These are phyloP conservation scores for Heterohyrax brucei DNA, from an alignment of 2,797 vertebrate genomes.

Conservation along the genomic window DNA sequence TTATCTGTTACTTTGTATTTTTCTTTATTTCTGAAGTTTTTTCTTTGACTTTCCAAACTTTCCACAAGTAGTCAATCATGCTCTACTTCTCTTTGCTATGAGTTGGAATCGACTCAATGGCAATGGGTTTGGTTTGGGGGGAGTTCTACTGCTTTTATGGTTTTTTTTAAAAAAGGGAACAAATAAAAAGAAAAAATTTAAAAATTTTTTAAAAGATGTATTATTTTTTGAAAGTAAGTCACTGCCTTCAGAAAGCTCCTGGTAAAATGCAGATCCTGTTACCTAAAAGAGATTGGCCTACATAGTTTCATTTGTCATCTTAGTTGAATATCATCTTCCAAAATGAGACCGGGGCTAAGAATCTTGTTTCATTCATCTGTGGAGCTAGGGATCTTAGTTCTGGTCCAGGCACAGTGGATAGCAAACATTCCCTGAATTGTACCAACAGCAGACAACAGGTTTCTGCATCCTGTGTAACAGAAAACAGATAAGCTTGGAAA, in stretches of 20 bases:
- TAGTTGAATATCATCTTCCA: not conserved
- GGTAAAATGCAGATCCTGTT: constrained; percentile 37
- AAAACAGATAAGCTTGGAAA: constrained; percentile 5
- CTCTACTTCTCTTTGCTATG: too few relatives aligned
- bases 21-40: not conserved
- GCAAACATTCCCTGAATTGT: not conserved
- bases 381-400: not conserved
- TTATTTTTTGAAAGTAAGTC: constrained; percentile 56
- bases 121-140: too few relatives aligned
- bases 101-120: too few relatives aligned
- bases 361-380: not conserved
- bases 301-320: not conserved
- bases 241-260: constrained; percentile 42
- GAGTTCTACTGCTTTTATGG: not conserved
- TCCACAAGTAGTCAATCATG: not conserved
- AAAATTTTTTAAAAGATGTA: not conserved
- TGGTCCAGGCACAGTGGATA: not conserved
- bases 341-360: not conserved
- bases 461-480: not conserved
- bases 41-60: not conserved
- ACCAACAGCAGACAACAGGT: not conserved
- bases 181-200: not conserved
- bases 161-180: not conserved
- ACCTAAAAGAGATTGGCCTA: not conserved
- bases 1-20: not conserved